Percentiles rank a stretch among this genome's conserved stretches.
These are phyloP conservation scores for Leucoraja ocellata DNA, from an alignment of 2,797 vertebrate species.

Conservation along the genomic window DNA sequence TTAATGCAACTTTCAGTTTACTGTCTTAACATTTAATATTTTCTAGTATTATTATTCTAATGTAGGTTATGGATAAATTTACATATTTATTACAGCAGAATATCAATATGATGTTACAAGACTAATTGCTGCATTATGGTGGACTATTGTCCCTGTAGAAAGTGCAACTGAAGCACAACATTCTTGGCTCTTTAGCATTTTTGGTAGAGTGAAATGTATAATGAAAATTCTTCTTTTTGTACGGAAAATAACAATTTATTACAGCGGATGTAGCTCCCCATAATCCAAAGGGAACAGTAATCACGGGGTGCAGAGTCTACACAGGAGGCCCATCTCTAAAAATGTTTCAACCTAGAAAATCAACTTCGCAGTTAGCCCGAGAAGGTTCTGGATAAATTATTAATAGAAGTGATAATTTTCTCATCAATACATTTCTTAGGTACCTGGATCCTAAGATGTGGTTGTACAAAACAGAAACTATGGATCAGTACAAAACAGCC, in stretches of 20 bases:
- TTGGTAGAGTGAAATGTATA: neutral
- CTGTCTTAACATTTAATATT: neutral
- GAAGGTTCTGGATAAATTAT: neutral
- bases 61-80: neutral
- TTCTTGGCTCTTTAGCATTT: neutral
- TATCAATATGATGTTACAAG: neutral
- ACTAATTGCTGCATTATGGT: neutral
- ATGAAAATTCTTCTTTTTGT: neutral
- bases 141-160: neutral
- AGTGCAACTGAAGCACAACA: neutral
- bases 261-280: too few species aligned
- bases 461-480: neutral
- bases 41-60: neutral
- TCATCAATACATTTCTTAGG: neutral
- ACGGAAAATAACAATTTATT: neutral
- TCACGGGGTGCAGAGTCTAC: neutral
- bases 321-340: neutral
- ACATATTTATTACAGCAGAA: neutral
- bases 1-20: neutral
- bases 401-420: neutral
- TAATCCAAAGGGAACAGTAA: neutral
- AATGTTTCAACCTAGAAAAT: neutral
- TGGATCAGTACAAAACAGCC: too few species aligned
- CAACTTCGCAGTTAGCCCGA: neutral
- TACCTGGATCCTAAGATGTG: neutral